Percentiles rank a stretch among this genome's conserved stretches.
Conservation (phyloP, 2,797 vertebrate genomes). For the Anguilla marmorata region DNA sequence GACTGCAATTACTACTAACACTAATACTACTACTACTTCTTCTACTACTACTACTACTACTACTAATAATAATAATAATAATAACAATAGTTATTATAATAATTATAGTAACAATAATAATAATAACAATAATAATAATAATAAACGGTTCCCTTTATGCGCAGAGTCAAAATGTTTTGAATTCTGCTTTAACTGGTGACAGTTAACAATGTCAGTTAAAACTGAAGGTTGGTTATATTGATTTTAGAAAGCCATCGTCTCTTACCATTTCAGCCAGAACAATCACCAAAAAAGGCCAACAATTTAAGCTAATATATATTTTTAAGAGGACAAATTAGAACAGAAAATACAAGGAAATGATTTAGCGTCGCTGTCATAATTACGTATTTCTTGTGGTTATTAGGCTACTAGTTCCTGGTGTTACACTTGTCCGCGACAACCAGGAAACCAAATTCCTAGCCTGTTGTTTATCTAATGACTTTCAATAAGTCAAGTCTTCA, state of each 20-base stretch:
- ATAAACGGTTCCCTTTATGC: background rate
- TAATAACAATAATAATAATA: background rate
- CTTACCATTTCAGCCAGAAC: background rate
- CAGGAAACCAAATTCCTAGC: background rate
- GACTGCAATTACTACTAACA: background rate
- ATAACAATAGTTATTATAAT: background rate
- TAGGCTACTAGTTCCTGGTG: background rate
- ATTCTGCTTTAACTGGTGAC: background rate
- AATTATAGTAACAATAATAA: background rate
- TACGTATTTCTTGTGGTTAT: background rate
- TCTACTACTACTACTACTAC: background rate
- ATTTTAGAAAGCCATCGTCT: background rate
- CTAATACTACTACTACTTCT: background rate
- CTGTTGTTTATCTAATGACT: background rate
- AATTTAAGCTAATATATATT: background rate
- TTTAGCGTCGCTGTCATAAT: background rate
- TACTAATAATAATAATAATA: background rate
- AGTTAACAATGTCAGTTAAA: background rate
- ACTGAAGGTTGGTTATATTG: background rate
- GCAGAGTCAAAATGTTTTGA: background rate
- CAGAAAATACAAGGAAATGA: background rate
- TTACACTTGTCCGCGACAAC: background rate
- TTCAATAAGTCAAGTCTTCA: background rate
- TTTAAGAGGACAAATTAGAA: background rate
- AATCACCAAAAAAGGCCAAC: background rate